phyloP scores from a whole-genome alignment of 92 coral and sea anemone species.

The Muricea muricata region DNA sequence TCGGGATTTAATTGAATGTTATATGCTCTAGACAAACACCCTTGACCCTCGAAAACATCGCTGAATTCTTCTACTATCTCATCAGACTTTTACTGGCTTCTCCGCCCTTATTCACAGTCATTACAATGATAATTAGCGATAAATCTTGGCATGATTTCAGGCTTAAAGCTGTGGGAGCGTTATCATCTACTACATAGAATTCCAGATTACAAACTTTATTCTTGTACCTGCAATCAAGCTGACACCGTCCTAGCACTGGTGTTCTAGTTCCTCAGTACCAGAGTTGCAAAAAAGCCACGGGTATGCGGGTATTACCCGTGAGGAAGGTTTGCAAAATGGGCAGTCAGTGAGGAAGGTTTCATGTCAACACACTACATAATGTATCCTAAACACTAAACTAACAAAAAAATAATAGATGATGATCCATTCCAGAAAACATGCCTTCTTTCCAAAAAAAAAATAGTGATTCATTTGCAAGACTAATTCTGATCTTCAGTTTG shows the following conservation, averaged over 20 bases:
- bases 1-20: background rate
- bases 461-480: too few relatives aligned
- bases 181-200: background rate
- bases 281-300: too few relatives aligned
- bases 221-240: background rate
- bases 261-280: conserved; percentile 1
- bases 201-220: background rate
- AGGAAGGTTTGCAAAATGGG: too few relatives aligned
- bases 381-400: too few relatives aligned
- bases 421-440: too few relatives aligned
- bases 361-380: too few relatives aligned
- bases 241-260: background rate
- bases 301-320: too few relatives aligned
- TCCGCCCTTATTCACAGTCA: background rate
- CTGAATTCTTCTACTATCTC: background rate
- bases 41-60: background rate
- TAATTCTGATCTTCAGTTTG: too few relatives aligned
- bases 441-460: too few relatives aligned
- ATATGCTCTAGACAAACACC: background rate
- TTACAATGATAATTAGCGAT: background rate
- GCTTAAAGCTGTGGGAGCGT: background rate
- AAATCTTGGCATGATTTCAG: background rate
- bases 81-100: background rate
- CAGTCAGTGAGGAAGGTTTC: too few relatives aligned
- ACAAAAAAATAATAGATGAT: too few relatives aligned